phyloP scores from a whole-genome alignment of 2,888 invertebrate species.

The Sturmia bella region DNA sequence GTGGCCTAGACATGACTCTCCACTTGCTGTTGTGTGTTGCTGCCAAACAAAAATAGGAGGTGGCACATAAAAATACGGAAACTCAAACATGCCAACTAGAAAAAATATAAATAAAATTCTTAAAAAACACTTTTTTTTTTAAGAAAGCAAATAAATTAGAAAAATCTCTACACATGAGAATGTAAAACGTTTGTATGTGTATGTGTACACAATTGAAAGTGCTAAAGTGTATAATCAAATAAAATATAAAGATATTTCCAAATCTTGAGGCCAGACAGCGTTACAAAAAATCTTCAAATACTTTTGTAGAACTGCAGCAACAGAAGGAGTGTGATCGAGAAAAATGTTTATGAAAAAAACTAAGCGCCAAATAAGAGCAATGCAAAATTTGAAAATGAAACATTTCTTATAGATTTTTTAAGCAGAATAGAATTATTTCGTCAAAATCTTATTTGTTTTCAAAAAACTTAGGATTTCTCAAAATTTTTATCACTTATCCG shows the following conservation, averaged over 20 bases:
- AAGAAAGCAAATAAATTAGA: conserved; percentile 50
- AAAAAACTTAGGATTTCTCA: no score
- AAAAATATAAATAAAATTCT: conserved; percentile 18
- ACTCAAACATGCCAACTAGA: background rate
- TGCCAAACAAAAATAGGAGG: conserved; percentile 38
- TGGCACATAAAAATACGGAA: conserved; percentile 25
- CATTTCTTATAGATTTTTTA: no score
- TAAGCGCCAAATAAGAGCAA: no score
- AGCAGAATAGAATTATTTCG: no score
- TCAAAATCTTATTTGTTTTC: no score
- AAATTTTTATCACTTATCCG: no score
- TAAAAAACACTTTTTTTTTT: conserved; percentile 13
- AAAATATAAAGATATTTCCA: conserved; percentile 52
- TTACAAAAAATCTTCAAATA: conserved; percentile 48
- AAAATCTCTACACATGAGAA: conserved; percentile 17
- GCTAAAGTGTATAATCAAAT: conserved; percentile 41
- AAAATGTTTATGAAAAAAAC: background rate
- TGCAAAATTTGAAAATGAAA: no score
- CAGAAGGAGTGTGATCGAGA: conserved; percentile 4
- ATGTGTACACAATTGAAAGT: conserved; percentile 25
- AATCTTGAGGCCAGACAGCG: conserved; percentile 58
- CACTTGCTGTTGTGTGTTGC: background rate
- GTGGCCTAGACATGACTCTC: conserved; percentile 46
- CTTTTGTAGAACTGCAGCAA: background rate
- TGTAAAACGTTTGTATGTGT: background rate